Evolutionary conservation across 35 echinoderm and acorn worm species (phyloP), one percentile per base, ranked within the genome.

Genomic region (Apostichopus californicus): DNA sequence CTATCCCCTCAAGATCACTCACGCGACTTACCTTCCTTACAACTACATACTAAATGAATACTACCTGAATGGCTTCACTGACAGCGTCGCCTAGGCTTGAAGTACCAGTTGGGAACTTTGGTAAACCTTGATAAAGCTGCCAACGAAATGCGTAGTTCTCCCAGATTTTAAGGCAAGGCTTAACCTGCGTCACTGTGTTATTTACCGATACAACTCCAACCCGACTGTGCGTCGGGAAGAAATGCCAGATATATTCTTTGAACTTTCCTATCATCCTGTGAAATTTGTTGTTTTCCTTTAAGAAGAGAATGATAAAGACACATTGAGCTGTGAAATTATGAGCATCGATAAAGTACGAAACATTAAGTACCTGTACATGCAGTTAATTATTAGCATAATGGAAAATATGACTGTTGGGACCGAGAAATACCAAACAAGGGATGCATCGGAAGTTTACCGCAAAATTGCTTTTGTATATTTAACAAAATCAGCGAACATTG

Each of bases 131-230:
- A 53, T 46, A 17, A 18, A 83, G n/a, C n/a, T 53, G 80, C 17
- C 55, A 7, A 54, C 80, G 80, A 83, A 83, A 83, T 55, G 34
- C 9, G 17, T 83, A 83, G 5, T 55, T 34, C 80, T 83, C 80
- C 80, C 80, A 83, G 11, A 83, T 46, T 83, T 83, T 83, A 12
- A 56, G 34, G 15, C 80, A 83, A 8, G 80, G 25, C 80, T 55
- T 17, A 1, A 83, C 52, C 52, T 83, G 24, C 80, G 34, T 5
- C 2, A 17, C 52, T 14, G 80, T 56, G 80, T 14, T 18, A 55
- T 83, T 55, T 9, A 83, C 52, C 18, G 80, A 83, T 7, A 83
- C 80, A 83, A 83, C 52, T 55, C 80, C 80, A 46, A 83, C 14
- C 46, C 80, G 17, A 46, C 34, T 83, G 7, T 83, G 55, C 52